These are phyloP conservation scores for Lytechinus pictus DNA, from an alignment of 35 echinoderm and acorn worm genomes.

Conservation along the genomic window DNA sequence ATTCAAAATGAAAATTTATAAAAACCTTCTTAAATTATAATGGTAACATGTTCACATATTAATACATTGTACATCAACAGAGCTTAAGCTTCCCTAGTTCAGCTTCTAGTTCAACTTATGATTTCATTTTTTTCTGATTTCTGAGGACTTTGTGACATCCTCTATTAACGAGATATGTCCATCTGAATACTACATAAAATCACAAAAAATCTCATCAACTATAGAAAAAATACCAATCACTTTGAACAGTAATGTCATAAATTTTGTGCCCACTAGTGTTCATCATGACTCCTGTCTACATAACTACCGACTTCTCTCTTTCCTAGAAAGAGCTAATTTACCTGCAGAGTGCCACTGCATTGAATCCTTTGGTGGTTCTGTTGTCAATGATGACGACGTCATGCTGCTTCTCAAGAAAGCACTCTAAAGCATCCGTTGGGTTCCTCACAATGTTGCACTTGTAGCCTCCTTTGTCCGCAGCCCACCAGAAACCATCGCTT, in stretches of 20 bases:
- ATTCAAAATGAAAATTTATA: no score
- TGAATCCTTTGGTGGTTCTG: conserved; percentile 82
- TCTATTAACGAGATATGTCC: background rate
- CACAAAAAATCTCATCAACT: background rate
- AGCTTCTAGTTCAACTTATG: no score
- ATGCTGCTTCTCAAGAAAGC: conserved; percentile 92
- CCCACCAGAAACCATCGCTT: conserved; percentile 91
- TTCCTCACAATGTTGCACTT: conserved; percentile 88
- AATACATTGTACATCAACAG: no score
- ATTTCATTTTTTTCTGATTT: no score
- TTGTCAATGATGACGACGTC: conserved; percentile 94
- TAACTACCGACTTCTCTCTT: background rate
- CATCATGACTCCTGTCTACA: background rate
- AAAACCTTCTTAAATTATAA: no score
- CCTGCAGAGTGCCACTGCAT: conserved; percentile 92
- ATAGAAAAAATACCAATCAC: background rate
- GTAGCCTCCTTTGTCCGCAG: conserved; percentile 97
- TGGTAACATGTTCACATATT: no score
- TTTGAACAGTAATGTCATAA: background rate
- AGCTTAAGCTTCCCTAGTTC: no score
- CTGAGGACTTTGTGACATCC: no score
- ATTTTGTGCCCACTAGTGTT: background rate
- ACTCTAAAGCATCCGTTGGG: conserved; percentile 81
- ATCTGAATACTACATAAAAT: background rate
- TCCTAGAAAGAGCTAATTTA: background rate